These are phyloP conservation scores for Falco cherrug DNA, from an alignment of 2,797 vertebrate species.

Conservation along the genomic window DNA sequence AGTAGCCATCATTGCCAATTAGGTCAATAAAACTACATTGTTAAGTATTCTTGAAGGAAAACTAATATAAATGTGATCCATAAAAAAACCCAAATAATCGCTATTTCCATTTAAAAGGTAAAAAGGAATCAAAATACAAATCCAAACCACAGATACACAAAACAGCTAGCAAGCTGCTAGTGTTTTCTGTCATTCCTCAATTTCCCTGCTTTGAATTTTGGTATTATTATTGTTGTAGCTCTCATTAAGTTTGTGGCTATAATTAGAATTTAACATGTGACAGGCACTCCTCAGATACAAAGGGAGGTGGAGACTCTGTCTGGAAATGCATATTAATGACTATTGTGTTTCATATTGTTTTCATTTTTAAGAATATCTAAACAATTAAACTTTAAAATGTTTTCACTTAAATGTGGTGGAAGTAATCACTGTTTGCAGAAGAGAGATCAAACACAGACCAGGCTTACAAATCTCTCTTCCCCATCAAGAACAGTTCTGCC, in stretches of 20 bases:
- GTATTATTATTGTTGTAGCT: not conserved
- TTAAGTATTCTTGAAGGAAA: not conserved
- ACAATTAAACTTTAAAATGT: slow-evolving; percentile 12
- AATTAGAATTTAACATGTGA: not conserved
- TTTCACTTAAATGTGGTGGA: slow-evolving; percentile 31
- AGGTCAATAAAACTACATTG: not conserved
- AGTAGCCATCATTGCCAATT: not conserved
- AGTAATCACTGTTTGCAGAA: slow-evolving; percentile 32
- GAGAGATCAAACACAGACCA: slow-evolving; percentile 1
- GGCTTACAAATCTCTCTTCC: slow-evolving; percentile 45
- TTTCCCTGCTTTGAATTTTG: not conserved
- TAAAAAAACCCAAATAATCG: not conserved
- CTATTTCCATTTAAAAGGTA: not conserved
- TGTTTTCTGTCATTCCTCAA: not conserved
- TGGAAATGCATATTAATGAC: not conserved
- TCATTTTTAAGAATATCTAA: slow-evolving; percentile 7
- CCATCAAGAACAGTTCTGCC: slow-evolving; percentile 19
- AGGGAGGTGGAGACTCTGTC: not conserved
- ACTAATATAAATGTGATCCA: not conserved
- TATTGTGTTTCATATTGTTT: not conserved
- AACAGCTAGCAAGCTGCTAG: not conserved
- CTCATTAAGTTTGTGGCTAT: not conserved
- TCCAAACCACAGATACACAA: not conserved
- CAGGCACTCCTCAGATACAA: not conserved
- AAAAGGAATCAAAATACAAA: not conserved